These are phyloP conservation scores for Crotalus viridis DNA, from an alignment of 2,113 vertebrate genomes.

Conservation along the genomic window DNA sequence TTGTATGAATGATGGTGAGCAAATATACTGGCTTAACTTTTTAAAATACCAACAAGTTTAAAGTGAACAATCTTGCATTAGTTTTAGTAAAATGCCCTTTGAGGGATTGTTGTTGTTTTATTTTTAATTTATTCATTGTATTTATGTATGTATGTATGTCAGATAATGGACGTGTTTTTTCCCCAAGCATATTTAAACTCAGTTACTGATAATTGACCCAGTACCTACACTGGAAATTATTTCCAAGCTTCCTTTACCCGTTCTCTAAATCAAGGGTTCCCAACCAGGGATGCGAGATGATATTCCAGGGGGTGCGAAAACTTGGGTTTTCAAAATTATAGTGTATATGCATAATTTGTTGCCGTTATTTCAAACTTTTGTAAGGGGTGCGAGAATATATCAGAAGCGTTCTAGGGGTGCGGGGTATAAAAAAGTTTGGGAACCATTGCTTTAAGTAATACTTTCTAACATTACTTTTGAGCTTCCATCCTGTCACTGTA, in stretches of 20 bases:
- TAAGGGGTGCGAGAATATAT: too few species aligned
- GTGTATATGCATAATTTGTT: too few species aligned
- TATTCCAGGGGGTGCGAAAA: too few species aligned
- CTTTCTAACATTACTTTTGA: not conserved
- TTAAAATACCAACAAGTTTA: not conserved
- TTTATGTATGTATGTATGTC: not conserved
- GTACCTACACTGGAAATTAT: not conserved
- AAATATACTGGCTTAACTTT: not conserved
- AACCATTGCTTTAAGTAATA: not conserved
- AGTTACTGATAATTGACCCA: not conserved
- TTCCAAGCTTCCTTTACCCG: not conserved
- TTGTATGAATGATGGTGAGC: not conserved
- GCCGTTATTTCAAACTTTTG: too few species aligned
- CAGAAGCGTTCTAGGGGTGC: too few species aligned
- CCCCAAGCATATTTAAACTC: not conserved
- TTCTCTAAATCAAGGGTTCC: not conserved
- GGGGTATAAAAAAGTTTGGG: too few species aligned
- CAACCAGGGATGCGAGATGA: too few species aligned
- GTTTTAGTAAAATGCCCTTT: not conserved
- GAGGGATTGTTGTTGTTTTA: not conserved
- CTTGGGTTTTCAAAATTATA: too few species aligned
- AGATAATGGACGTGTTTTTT: not conserved
- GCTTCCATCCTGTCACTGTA: not conserved
- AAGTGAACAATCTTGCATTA: not conserved
- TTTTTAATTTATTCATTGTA: not conserved